phyloP scores from a whole-genome alignment of 2,888 invertebrate species.

The Lapara coniferarum region DNA sequence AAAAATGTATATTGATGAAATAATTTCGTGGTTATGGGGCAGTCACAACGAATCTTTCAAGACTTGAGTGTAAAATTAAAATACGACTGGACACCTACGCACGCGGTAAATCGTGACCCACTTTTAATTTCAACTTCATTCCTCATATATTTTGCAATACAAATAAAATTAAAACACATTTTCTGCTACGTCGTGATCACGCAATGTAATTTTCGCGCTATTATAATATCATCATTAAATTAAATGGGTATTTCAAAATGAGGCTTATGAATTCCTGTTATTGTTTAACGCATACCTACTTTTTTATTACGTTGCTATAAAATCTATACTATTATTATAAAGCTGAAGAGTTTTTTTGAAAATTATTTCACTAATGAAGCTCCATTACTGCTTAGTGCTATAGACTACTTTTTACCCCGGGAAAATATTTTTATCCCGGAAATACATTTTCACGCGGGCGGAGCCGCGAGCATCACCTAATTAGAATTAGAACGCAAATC shows the following conservation, averaged over 20 bases:
- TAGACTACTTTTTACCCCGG: too few relatives aligned
- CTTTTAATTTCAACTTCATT: conserved; percentile 45
- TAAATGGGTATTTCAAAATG: background rate
- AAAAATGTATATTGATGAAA: background rate
- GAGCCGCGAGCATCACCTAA: too few relatives aligned
- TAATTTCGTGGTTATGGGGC: background rate
- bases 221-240: background rate
- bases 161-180: conserved; percentile 18
- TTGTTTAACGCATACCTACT: background rate
- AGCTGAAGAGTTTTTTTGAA: too few relatives aligned
- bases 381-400: too few relatives aligned
- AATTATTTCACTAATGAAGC: too few relatives aligned
- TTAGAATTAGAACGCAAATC: too few relatives aligned
- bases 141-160: conserved; percentile 21
- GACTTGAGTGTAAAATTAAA: conserved; percentile 28
- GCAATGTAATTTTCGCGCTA: background rate
- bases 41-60: conserved; percentile 14
- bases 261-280: background rate
- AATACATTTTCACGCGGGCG: too few relatives aligned
- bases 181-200: background rate
- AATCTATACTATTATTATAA: too few relatives aligned
- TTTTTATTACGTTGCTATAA: too few relatives aligned
- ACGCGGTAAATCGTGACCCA: conserved; percentile 52
- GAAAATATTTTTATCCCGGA: too few relatives aligned
- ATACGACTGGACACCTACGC: conserved; percentile 48